Percentiles rank a stretch among this genome's conserved stretches.
Evolutionary conservation across 2,113 vertebrate genomes (phyloP).

Genomic region (Ploceus nigricollis): DNA sequence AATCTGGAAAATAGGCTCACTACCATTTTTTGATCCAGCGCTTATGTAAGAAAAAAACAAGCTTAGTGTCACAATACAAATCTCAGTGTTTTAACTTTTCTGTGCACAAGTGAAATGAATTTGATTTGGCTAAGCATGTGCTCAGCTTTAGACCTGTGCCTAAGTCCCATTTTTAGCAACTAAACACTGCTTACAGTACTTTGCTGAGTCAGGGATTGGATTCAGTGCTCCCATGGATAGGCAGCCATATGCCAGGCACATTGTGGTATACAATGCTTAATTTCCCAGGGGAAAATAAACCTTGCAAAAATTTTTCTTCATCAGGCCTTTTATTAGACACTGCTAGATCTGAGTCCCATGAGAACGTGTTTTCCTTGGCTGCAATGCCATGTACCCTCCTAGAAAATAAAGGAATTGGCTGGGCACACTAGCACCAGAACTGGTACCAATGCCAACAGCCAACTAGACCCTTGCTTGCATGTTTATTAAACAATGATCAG

Average conservation of each 20-base stretch:
- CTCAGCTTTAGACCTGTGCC: not conserved
- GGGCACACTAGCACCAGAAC: not conserved
- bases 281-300: conserved; percentile 35
- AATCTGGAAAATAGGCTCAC: not conserved
- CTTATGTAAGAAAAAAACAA: not conserved
- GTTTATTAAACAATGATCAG: not conserved
- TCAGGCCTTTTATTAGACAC: conserved; percentile 9
- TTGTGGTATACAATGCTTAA: conserved; percentile 9
- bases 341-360: not conserved
- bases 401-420: not conserved
- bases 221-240: not conserved
- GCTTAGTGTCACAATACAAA: not conserved
- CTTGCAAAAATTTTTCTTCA: not conserved
- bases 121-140: not conserved
- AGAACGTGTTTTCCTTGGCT: not conserved
- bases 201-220: not conserved
- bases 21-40: not conserved
- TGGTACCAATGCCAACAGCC: not conserved
- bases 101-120: not conserved
- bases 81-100: not conserved
- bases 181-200: not conserved
- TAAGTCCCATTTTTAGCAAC: not conserved
- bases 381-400: not conserved
- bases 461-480: not conserved
- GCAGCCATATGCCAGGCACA: not conserved